phyloP scores from a whole-genome alignment of 2,797 vertebrate species.

The Cossypha dichroa region DNA sequence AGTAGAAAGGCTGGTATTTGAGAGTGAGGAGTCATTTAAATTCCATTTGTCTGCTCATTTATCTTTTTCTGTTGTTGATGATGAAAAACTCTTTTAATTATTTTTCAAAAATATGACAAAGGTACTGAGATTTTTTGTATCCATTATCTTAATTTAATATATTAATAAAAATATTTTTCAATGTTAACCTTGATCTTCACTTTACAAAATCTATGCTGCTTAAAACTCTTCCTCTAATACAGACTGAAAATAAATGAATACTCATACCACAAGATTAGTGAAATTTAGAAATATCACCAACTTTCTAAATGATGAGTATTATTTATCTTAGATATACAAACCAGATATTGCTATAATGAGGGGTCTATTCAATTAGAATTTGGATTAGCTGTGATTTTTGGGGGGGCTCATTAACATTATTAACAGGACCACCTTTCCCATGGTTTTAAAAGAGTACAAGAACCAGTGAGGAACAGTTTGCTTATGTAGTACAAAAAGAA shows the following conservation, averaged over 20 bases:
- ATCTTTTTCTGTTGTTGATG: not conserved
- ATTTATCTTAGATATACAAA: not conserved
- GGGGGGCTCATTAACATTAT: not conserved
- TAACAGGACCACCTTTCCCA: not conserved
- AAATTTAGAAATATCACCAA: not conserved
- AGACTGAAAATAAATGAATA: not conserved
- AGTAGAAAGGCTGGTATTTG: not conserved
- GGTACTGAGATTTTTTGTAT: not conserved
- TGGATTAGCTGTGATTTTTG: not conserved
- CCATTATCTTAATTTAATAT: not conserved
- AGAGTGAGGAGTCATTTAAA: not conserved
- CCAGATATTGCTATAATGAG: not conserved
- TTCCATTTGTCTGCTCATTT: not conserved
- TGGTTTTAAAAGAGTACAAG: not conserved
- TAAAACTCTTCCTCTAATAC: not conserved
- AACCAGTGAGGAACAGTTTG: not conserved
- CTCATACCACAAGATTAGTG: not conserved
- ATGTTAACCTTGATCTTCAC: not conserved
- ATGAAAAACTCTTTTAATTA: not conserved
- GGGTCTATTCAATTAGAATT: not conserved
- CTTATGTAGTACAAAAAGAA: not conserved
- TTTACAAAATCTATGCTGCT: not conserved
- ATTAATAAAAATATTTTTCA: not conserved
- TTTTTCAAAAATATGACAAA: not conserved
- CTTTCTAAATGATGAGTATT: not conserved